Evolutionary conservation across 2,113 vertebrate species (phyloP).

Genomic region (Eubucco bourcierii): DNA sequence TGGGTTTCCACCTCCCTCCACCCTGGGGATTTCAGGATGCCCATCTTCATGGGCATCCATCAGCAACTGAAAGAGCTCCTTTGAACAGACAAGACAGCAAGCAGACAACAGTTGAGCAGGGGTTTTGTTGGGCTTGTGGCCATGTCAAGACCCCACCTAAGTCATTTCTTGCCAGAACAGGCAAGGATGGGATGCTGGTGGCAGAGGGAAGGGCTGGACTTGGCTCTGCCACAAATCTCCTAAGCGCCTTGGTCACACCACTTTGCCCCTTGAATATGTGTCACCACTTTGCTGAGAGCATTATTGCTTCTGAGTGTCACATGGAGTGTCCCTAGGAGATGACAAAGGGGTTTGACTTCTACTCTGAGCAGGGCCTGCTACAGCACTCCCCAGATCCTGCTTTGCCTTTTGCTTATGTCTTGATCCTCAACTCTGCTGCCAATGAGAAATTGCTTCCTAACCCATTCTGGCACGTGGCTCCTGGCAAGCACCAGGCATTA

Average conservation of each 20-base stretch:
- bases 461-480: background rate
- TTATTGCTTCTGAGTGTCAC: background rate
- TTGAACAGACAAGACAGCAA: rapidly evolving
- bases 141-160: background rate
- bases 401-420: background rate
- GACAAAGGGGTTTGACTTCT: background rate
- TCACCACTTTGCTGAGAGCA: background rate
- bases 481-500: background rate
- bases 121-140: background rate
- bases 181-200: background rate
- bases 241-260: background rate
- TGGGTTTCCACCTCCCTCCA: background rate
- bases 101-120: background rate
- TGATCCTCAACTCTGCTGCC: background rate
- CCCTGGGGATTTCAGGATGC: background rate
- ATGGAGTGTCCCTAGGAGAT: background rate
- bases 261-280: background rate
- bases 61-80: background rate
- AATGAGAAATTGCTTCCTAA: background rate
- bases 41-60: background rate
- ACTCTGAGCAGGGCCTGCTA: background rate
- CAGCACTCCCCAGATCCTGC: background rate
- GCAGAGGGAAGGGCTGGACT: background rate
- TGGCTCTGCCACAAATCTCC: background rate
- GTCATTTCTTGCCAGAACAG: background rate